phyloP scores from a whole-genome alignment of 2,113 vertebrate species.

The Vimba vimba region DNA sequence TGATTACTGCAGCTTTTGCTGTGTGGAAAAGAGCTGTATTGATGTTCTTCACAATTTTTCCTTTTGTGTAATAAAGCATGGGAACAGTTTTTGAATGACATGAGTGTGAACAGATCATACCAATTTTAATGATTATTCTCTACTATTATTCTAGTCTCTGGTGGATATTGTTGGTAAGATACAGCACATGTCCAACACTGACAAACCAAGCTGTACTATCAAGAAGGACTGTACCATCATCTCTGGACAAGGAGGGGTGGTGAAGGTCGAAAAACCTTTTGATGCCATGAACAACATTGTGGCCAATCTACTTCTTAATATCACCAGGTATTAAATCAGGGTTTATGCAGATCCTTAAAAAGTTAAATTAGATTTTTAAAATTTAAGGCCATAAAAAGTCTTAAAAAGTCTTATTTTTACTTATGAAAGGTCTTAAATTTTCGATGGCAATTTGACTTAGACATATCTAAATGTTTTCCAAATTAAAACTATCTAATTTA shows the following conservation, averaged over 20 bases:
- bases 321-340: constrained; percentile 84
- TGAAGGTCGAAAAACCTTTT: constrained; percentile 85
- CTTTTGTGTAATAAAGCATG: not conserved
- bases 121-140: not conserved
- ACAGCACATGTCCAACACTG: constrained; percentile 77
- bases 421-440: no score
- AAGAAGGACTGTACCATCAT: constrained; percentile 83
- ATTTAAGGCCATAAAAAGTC: no score
- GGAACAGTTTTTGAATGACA: not conserved
- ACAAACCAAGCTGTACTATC: constrained; percentile 76
- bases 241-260: constrained; percentile 75
- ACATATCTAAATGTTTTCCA: no score
- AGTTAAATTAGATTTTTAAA: no score
- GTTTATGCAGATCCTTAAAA: no score
- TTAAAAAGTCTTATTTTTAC: no score
- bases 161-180: constrained; percentile 95
- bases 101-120: not conserved
- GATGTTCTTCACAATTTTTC: not conserved
- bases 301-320: constrained; percentile 90
- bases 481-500: no score
- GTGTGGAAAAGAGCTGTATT: not conserved
- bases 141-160: constrained; percentile 79
- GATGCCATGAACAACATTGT: constrained; percentile 97
- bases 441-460: no score
- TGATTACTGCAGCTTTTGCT: not conserved